Percentiles rank a stretch among this genome's conserved stretches.
Conservation (phyloP, 2,888 invertebrate species). For the Dione vanillae region DNA sequence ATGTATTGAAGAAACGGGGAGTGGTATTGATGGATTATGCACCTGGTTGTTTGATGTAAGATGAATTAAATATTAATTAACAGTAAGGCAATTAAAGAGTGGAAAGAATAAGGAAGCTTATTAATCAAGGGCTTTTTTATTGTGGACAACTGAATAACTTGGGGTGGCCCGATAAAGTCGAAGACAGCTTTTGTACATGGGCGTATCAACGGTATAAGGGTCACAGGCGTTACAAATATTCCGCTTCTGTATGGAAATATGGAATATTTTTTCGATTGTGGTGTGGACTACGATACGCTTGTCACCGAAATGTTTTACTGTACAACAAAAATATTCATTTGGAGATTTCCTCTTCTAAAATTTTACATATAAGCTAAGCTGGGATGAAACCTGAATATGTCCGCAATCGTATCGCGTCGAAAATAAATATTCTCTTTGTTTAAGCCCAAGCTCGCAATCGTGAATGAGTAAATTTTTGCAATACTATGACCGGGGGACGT, state of each 20-base stretch:
- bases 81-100: no score
- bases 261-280: neutral
- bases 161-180: no score
- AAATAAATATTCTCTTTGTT: conserved; percentile 34
- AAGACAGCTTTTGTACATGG: neutral
- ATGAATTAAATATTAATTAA: no score
- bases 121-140: no score
- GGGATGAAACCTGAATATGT: conserved; percentile 11
- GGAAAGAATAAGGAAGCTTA: no score
- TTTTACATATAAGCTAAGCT: conserved; percentile 26
- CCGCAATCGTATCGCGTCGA: conserved; percentile 23
- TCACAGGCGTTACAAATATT: neutral
- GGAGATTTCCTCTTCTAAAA: conserved; percentile 17
- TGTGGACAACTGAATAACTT: no score
- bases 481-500: conserved; percentile 9
- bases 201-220: neutral
- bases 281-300: neutral
- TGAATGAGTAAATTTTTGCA: neutral
- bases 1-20: no score
- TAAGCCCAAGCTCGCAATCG: neutral
- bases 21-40: no score
- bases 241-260: neutral
- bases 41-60: no score
- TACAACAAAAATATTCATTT: conserved; percentile 28
- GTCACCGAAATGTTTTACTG: conserved; percentile 22